These are phyloP conservation scores for Potamarius usumacintae DNA, from an alignment of 2,113 vertebrate genomes.

Conservation along the genomic window DNA sequence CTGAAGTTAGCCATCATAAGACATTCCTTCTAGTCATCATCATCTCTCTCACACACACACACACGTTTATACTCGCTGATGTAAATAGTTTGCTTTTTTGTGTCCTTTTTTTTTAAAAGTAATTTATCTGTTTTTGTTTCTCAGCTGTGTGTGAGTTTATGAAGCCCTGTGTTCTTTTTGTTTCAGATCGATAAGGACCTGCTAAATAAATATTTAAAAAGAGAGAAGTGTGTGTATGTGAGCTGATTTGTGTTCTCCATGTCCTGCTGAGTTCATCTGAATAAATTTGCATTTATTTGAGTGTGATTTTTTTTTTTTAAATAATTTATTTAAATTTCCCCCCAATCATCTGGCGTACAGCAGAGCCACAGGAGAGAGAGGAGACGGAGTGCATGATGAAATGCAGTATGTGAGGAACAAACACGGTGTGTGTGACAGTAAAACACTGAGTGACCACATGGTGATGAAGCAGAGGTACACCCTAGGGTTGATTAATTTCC, in stretches of 20 bases:
- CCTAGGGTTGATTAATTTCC: not conserved
- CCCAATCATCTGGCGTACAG: not conserved
- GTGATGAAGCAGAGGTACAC: too few species aligned
- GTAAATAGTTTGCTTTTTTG: constrained; percentile 41
- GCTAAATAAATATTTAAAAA: constrained; percentile 44
- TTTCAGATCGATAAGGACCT: constrained; percentile 43
- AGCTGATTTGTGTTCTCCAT: not conserved
- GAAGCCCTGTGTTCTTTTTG: constrained; percentile 26
- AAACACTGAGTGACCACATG: not conserved
- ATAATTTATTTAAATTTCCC: too few species aligned
- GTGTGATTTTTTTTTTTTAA: not conserved
- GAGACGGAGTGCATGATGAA: not conserved
- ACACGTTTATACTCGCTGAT: constrained; percentile 2
- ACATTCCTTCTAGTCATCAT: not conserved
- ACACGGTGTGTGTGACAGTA: not conserved
- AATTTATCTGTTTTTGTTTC: constrained; percentile 35
- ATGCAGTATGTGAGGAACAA: not conserved
- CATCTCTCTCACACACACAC: not conserved
- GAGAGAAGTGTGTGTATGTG: not conserved
- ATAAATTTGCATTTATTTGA: not conserved
- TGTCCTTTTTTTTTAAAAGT: constrained; percentile 29
- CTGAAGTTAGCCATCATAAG: not conserved
- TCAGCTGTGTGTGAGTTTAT: constrained; percentile 25
- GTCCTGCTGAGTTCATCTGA: not conserved
- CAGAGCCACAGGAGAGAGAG: not conserved